Conservation (phyloP, 2,888 invertebrate species). For the Teleogryllus oceanicus region DNA sequence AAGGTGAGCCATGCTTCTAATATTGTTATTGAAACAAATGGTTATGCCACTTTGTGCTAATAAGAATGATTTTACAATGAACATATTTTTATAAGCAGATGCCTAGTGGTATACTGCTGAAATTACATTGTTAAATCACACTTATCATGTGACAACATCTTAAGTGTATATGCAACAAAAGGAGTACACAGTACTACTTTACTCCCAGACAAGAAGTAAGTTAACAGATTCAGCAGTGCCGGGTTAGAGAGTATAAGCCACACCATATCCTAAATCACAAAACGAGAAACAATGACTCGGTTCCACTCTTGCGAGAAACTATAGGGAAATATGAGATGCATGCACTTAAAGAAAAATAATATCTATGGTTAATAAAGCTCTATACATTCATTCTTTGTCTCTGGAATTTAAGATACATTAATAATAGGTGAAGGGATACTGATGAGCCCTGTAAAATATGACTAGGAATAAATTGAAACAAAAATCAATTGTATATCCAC, state of each 20-base stretch:
- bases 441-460: slow-evolving; percentile 35
- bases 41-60: no score
- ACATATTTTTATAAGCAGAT: no score
- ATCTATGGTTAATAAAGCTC: not conserved
- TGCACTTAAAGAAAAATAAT: not conserved
- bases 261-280: not conserved
- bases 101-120: no score
- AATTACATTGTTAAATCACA: no score
- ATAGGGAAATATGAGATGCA: not conserved
- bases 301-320: not conserved
- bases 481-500: not conserved
- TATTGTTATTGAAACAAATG: no score
- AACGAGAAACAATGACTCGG: not conserved
- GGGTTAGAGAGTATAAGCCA: not conserved
- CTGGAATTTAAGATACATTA: no score
- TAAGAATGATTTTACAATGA: no score
- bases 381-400: no score
- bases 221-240: not conserved
- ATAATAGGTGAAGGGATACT: no score
- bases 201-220: not conserved
- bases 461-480: slow-evolving; percentile 34
- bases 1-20: no score
- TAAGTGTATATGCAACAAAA: not conserved
- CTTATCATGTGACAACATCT: no score
- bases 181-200: not conserved